Conservation (phyloP, 1,140 invertebrate species). For the Myzus persicae region DNA sequence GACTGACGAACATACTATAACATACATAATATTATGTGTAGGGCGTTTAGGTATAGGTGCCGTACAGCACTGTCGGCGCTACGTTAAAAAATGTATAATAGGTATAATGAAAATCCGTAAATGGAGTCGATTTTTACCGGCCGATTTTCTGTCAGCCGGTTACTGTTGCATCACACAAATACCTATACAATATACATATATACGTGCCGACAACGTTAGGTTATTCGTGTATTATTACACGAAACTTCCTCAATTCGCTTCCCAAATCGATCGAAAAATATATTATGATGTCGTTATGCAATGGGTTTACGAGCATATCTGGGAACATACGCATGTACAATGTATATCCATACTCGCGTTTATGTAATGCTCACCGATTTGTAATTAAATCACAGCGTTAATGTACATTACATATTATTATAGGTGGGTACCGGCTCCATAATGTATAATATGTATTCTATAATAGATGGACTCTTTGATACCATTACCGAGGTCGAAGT, state of each 20-base stretch:
- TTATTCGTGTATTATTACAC: not conserved
- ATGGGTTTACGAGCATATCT: not conserved
- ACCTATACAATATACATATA: not conserved
- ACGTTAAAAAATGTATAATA: not conserved
- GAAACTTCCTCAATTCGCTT: slow-evolving; percentile 27
- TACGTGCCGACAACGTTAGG: too few relatives aligned
- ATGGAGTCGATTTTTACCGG: not conserved
- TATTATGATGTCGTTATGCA: not conserved
- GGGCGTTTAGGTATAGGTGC: not conserved
- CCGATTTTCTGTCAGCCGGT: not conserved
- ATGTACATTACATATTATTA: not conserved
- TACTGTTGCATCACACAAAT: not conserved
- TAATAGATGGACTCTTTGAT: too few relatives aligned
- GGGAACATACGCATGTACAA: not conserved
- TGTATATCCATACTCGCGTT: not conserved
- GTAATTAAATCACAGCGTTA: not conserved
- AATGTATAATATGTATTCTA: not conserved
- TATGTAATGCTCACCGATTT: not conserved
- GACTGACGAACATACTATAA: too few relatives aligned
- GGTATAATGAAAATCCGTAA: not conserved
- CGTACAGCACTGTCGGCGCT: not conserved
- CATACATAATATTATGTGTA: not conserved
- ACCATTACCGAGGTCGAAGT: too few relatives aligned
- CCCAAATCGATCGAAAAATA: slow-evolving; percentile 13
- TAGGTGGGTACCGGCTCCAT: not conserved